Percentiles rank a stretch among this genome's conserved stretches.
Conservation (phyloP, 1,140 invertebrate genomes). For the Lordiphosa mommai region DNA sequence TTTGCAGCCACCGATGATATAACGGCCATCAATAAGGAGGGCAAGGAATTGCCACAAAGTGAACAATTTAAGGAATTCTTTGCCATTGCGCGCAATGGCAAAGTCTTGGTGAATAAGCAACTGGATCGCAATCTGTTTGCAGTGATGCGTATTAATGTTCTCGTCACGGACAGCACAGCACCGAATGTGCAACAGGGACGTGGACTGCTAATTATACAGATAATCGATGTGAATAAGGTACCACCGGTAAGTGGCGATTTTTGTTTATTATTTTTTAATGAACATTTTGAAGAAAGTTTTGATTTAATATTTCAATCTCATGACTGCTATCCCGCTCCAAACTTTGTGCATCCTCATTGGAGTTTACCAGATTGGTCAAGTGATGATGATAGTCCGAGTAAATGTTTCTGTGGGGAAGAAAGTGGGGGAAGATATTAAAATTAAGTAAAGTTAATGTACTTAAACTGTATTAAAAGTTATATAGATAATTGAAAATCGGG, state of each 20-base stretch:
- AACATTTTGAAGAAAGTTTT: slow-evolving; percentile 5
- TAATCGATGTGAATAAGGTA: slow-evolving; percentile 89
- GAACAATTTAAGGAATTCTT: slow-evolving; percentile 86
- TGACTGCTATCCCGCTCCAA: slow-evolving; percentile 19
- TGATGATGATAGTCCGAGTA: slow-evolving; percentile 54
- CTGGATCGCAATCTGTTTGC: slow-evolving; percentile 77
- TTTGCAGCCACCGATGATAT: slow-evolving; percentile 88
- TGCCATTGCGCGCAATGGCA: slow-evolving; percentile 85
- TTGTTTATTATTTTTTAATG: not conserved
- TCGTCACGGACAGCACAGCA: slow-evolving; percentile 90
- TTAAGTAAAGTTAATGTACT: too few species aligned
- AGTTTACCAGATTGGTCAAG: slow-evolving; percentile 8
- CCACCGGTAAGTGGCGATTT: slow-evolving; percentile 80
- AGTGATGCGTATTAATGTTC: slow-evolving; percentile 83
- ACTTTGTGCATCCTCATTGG: not conserved
- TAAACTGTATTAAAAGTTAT: too few species aligned
- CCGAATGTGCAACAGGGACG: slow-evolving; percentile 86
- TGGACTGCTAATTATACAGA: slow-evolving; percentile 91
- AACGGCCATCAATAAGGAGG: slow-evolving; percentile 90
- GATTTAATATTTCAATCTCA: slow-evolving; percentile 38
- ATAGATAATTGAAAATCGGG: not conserved
- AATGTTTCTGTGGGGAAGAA: slow-evolving; percentile 32
- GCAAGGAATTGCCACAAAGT: slow-evolving; percentile 85
- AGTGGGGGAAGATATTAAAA: too few species aligned
- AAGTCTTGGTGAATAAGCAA: slow-evolving; percentile 83